phyloP scores from a whole-genome alignment of 2,113 vertebrate genomes.

The Saguinus imperator region DNA sequence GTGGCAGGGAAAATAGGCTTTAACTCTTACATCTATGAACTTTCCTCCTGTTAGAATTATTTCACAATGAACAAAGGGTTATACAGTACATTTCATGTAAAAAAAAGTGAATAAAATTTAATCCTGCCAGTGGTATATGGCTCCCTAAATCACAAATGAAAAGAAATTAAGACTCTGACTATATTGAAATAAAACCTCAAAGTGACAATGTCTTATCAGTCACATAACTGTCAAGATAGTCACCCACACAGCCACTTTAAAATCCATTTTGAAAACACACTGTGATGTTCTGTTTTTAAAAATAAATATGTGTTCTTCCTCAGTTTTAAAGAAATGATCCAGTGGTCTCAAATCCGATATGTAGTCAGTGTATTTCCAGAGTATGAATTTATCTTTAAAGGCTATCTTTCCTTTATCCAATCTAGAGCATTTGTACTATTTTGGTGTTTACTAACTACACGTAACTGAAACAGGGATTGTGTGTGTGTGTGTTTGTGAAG shows the following conservation, averaged over 20 bases:
- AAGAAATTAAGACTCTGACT: not conserved
- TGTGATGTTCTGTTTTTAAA: not conserved
- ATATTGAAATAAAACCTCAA: slow-evolving; percentile 22
- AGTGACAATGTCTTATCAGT: not conserved
- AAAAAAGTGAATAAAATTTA: not conserved
- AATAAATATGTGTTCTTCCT: not conserved
- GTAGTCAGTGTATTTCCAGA: not conserved
- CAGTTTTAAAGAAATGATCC: slow-evolving; percentile 14
- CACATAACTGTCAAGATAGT: not conserved
- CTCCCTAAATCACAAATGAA: not conserved
- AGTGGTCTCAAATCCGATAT: not conserved
- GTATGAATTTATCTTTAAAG: not conserved
- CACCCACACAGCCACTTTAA: not conserved
- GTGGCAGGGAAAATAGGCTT: not conserved
- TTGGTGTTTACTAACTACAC: not conserved
- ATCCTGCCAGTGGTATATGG: not conserved
- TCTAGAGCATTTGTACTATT: not conserved
- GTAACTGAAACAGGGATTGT: not conserved
- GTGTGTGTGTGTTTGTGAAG: not conserved
- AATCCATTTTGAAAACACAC: slow-evolving; percentile 34
- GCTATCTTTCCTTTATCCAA: not conserved
- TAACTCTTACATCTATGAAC: not conserved
- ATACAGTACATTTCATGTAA: not conserved
- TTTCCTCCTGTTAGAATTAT: not conserved
- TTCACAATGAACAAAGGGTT: not conserved